Base-by-base conservation (phyloP, 2,888 invertebrate genomes). In the Escarpia spicata region DNA sequence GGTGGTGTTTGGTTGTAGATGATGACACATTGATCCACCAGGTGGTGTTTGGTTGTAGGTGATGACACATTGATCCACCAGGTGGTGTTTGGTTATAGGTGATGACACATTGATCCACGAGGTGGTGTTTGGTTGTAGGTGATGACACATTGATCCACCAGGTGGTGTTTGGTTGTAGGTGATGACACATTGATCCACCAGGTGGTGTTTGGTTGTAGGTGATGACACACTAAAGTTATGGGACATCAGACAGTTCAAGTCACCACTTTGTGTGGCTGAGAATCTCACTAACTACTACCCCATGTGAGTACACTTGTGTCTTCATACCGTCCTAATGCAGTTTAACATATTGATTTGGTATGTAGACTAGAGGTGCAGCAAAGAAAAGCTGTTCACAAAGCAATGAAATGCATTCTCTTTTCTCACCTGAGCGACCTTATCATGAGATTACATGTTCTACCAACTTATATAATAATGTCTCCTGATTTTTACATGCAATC, bases 201-300 rank as follows among this genome's bases (percentile, higher is more conserved):
- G 4, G n/a, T 91, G 31, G n/a, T 91, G 91, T 92, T 92, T 75
- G 94, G 15, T 75, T 95, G 4, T 93, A 96, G 97, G 98, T 94
- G 99, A 99, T 96, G 98, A 99, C 95, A 98, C 99, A 0, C 96
- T 99, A 94, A 99, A 99, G 96, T 96, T 99, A 0, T 99, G 99
- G 99, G 99, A 99, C 95, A 95, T 99, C 90, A 97, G 99, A 92
- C 97, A 97, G 92, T 98, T 98, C 93, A 99, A 98, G 95, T 97
- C 97, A 93, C 98, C 98, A 0, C 93, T 99, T 0, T 97, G 98
- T 93, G 97, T 97, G 1, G 98, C 98, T 92, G 96, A 96, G 0
- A 97, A 97, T 94, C 96, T 99, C 0, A 98, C 98, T 95, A 98
- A 98, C 0, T 97, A 98, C 93, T 99, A 98, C 95, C 95, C 97